A percentile compares a stretch with the other conserved stretches of the same genome.
Conservation (phyloP, 2,888 invertebrate species). For the Metacarcinus magister region DNA sequence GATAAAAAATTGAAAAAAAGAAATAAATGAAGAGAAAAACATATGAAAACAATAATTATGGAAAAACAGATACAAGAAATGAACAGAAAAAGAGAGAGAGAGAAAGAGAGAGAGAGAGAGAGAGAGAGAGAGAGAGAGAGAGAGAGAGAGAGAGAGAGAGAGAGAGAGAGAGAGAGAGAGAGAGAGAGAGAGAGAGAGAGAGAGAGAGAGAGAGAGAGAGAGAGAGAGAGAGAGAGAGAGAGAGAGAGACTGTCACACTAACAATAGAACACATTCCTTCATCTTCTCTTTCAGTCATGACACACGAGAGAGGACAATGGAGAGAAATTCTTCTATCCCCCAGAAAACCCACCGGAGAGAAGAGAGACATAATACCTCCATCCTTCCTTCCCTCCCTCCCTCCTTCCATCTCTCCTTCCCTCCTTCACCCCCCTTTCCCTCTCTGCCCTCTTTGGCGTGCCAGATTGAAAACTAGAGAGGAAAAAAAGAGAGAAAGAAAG, state of each 20-base stretch:
- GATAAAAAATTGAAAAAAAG: too few relatives aligned
- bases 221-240: conserved; percentile 26
- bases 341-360: background rate
- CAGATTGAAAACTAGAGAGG: conserved; percentile 26
- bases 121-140: too few relatives aligned
- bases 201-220: conserved; percentile 4
- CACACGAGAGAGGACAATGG: background rate
- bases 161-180: too few relatives aligned
- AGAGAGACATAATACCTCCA: conserved; percentile 26
- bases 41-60: too few relatives aligned
- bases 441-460: background rate
- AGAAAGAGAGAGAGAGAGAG: too few relatives aligned
- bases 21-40: too few relatives aligned
- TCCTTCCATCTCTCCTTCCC: background rate
- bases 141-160: too few relatives aligned
- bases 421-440: background rate
- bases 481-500: background rate
- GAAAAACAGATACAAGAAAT: too few relatives aligned
- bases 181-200: too few relatives aligned
- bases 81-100: too few relatives aligned
- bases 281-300: conserved; percentile 26
- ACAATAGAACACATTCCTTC: conserved; percentile 26
- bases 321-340: conserved; percentile 26
- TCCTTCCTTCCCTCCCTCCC: background rate
- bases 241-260: background rate